A percentile compares a stretch with the other conserved stretches of the same genome.
Conservation (phyloP, 2,797 vertebrate species). For the Eupleurogrammus muticus region DNA sequence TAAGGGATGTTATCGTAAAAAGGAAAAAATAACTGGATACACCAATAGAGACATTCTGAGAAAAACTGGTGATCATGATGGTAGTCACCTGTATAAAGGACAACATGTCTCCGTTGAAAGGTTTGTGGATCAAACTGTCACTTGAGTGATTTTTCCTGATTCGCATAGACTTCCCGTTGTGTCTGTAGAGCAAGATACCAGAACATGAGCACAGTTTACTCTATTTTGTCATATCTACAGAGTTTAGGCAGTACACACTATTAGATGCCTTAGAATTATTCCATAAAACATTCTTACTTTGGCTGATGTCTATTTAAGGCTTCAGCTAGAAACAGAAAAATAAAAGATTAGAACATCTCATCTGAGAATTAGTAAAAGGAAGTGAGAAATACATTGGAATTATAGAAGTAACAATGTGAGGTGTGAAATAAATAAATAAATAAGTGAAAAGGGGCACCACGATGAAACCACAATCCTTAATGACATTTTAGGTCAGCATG, state of each 20-base stretch:
- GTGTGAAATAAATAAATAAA: background rate
- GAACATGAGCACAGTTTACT: background rate
- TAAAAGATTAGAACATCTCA: slow-evolving; percentile 4
- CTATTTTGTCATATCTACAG: background rate
- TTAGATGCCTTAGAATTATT: background rate
- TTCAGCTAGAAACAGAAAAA: slow-evolving; percentile 58
- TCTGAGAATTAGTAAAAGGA: background rate
- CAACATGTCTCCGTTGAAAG: slow-evolving; percentile 88
- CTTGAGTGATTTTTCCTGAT: slow-evolving; percentile 74
- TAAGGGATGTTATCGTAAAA: background rate
- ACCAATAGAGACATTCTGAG: background rate
- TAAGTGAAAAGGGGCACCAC: background rate
- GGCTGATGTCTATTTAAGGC: slow-evolving; percentile 54
- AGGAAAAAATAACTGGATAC: background rate
- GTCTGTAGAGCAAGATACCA: slow-evolving; percentile 53
- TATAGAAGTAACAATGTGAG: background rate
- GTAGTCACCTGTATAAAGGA: slow-evolving; percentile 87
- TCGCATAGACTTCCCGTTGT: slow-evolving; percentile 72
- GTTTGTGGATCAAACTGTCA: slow-evolving; percentile 81
- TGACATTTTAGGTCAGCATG: slow-evolving; percentile 15
- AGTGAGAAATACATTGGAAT: slow-evolving; percentile 8
- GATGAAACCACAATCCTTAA: background rate
- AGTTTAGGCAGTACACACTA: background rate
- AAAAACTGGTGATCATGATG: background rate
- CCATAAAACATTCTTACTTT: slow-evolving; percentile 50